phyloP scores from a whole-genome alignment of 2,797 vertebrate genomes.

The Acrossocheilus wenchowensis region DNA sequence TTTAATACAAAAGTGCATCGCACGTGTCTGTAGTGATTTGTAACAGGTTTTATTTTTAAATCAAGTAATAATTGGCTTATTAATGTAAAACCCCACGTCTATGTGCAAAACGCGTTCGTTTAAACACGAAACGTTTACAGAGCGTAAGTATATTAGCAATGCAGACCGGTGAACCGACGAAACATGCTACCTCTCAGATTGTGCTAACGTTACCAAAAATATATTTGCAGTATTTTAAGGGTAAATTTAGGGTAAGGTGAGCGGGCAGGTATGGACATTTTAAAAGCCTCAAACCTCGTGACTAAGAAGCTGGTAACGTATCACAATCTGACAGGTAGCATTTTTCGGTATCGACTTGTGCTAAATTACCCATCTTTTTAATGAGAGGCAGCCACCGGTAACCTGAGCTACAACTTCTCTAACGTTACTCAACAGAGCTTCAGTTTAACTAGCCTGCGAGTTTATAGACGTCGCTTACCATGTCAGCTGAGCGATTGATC shows the following conservation, averaged over 20 bases:
- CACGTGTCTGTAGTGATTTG: background rate
- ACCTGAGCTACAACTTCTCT: background rate
- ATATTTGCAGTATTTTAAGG: background rate
- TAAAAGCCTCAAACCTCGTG: too few relatives aligned
- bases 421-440: background rate
- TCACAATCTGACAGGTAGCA: too few relatives aligned
- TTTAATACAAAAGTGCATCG: background rate
- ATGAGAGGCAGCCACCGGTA: too few relatives aligned
- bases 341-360: too few relatives aligned
- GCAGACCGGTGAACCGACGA: too few relatives aligned
- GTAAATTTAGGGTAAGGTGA: background rate
- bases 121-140: background rate
- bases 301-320: too few relatives aligned
- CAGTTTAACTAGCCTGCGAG: background rate
- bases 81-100: background rate
- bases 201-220: background rate
- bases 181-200: background rate
- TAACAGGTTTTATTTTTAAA: background rate
- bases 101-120: background rate
- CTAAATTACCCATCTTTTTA: too few relatives aligned
- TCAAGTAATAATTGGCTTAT: background rate
- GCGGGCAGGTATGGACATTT: background rate
- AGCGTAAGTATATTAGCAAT: background rate
- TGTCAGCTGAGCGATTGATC: background rate
- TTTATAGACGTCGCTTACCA: constrained; percentile 42